Conservation (phyloP, 2,113 vertebrate species). For the Holacanthus passer region DNA sequence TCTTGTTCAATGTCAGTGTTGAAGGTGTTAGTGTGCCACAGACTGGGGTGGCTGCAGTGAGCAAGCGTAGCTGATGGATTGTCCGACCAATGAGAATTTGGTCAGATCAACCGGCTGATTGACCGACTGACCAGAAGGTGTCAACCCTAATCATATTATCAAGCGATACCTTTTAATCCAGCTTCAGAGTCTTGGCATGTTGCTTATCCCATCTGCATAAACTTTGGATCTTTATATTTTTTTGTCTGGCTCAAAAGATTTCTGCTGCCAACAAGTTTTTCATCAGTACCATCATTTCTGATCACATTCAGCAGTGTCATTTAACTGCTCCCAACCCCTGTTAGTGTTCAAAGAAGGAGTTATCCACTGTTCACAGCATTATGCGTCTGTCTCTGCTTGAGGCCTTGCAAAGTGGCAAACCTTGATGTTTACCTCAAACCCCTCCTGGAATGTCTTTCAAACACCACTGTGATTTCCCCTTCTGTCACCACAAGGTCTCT, state of each 20-base stretch:
- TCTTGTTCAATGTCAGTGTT: too few species aligned
- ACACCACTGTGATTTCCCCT: conserved; percentile 77
- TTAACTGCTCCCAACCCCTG: conserved; percentile 3
- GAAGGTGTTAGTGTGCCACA: too few species aligned
- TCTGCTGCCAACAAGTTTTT: neutral
- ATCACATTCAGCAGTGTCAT: conserved; percentile 10
- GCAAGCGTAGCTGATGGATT: too few species aligned
- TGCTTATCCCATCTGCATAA: neutral
- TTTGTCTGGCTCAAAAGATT: neutral
- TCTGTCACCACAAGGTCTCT: conserved; percentile 80
- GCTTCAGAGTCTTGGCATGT: neutral
- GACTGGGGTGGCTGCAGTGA: too few species aligned
- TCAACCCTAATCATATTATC: too few species aligned
- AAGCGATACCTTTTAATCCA: conserved; percentile 25
- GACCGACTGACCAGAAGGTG: too few species aligned
- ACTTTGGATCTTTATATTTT: neutral
- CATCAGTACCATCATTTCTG: neutral
- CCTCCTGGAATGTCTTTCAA: conserved; percentile 75
- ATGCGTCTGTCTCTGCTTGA: conserved; percentile 32
- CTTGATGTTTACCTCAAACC: conserved; percentile 72
- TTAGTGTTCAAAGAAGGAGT: conserved; percentile 46
- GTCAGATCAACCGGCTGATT: too few species aligned
- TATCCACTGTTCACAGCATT: conserved; percentile 8
- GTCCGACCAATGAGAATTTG: too few species aligned
- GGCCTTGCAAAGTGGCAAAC: conserved; percentile 68